Evolutionary conservation across 1,140 invertebrate species (phyloP).

Genomic region (Agrilus planipennis): DNA sequence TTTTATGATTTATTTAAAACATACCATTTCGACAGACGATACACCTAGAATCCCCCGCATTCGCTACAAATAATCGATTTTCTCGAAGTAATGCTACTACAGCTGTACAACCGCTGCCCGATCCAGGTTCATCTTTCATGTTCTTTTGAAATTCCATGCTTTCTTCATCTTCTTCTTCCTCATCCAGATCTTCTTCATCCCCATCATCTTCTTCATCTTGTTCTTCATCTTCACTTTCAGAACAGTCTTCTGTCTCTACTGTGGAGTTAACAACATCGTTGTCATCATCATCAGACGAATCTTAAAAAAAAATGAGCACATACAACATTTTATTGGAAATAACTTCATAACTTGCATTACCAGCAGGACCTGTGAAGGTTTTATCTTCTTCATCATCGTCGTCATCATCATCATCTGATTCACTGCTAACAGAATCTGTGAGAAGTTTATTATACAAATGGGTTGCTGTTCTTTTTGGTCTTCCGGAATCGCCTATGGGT

Average conservation of each 20-base stretch:
- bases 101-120: slow-evolving; percentile 90
- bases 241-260: slow-evolving; percentile 17
- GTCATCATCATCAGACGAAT: slow-evolving; percentile 17
- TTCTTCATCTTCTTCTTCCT: slow-evolving; percentile 33
- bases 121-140: slow-evolving; percentile 62
- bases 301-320: too few relatives aligned
- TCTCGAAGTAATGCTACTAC: slow-evolving; percentile 81
- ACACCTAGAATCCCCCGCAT: slow-evolving; percentile 93
- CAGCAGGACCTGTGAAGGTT: slow-evolving; percentile 26
- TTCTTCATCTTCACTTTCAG: slow-evolving; percentile 18
- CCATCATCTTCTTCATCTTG: slow-evolving; percentile 21
- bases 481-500: slow-evolving; percentile 6
- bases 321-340: too few relatives aligned
- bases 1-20: too few relatives aligned
- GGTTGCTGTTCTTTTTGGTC: slow-evolving; percentile 22
- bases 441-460: slow-evolving; percentile 26
- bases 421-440: slow-evolving; percentile 17
- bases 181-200: slow-evolving; percentile 17
- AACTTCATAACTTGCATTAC: slow-evolving; percentile 14
- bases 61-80: slow-evolving; percentile 62
- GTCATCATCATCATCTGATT: slow-evolving; percentile 28
- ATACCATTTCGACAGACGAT: slow-evolving; percentile 64
- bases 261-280: slow-evolving; percentile 16
- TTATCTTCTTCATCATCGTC: slow-evolving; percentile 31
- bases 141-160: slow-evolving; percentile 37